A percentile compares a stretch with the other conserved stretches of the same genome.
Evolutionary conservation across 2,797 vertebrate species (phyloP).

Genomic region (Scomberomorus guttatus): DNA sequence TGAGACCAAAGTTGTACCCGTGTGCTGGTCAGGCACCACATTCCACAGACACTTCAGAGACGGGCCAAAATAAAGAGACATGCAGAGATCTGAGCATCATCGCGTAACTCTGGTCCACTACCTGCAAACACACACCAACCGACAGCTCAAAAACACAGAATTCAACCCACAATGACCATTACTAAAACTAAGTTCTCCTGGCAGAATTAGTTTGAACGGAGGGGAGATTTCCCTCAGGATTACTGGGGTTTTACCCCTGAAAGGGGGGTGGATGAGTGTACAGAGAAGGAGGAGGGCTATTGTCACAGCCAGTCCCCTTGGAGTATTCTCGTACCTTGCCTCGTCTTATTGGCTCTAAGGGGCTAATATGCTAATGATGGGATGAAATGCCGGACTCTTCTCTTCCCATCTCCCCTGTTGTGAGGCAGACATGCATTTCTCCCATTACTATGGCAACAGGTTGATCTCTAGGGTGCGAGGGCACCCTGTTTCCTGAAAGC

Average conservation of each 20-base stretch:
- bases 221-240: conserved; percentile 77
- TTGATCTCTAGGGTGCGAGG: conserved; percentile 73
- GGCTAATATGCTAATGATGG: conserved; percentile 84
- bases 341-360: conserved; percentile 83
- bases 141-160: conserved; percentile 9
- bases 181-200: conserved; percentile 50
- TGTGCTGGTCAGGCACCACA: conserved; percentile 74
- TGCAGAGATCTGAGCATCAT: conserved; percentile 53
- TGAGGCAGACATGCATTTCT: conserved; percentile 80
- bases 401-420: conserved; percentile 76
- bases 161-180: conserved; percentile 33
- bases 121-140: conserved; percentile 34
- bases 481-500: conserved; percentile 66
- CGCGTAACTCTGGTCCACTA: conserved; percentile 36
- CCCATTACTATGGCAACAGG: conserved; percentile 83
- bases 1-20: conserved; percentile 55
- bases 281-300: conserved; percentile 74
- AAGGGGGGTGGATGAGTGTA: conserved; percentile 67
- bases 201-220: conserved; percentile 57
- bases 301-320: conserved; percentile 82
- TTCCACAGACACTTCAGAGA: conserved; percentile 83
- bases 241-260: conserved; percentile 70
- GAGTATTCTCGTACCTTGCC: conserved; percentile 75
- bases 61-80: conserved; percentile 68
- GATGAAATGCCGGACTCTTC: conserved; percentile 78